Base-by-base conservation (phyloP, 2,888 invertebrate genomes). In the Parnassius orleans region DNA sequence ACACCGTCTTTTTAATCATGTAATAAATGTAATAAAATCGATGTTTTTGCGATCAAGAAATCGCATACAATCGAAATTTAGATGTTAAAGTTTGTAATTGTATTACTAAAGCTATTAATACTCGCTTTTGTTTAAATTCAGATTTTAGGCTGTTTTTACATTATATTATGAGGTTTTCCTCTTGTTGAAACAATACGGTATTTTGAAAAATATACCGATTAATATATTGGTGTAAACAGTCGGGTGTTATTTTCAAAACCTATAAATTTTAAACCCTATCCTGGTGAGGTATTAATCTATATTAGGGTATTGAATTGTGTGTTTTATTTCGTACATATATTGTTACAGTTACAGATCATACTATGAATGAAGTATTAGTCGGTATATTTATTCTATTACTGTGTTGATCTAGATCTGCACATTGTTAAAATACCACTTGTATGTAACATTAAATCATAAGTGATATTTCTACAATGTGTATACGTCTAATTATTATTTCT, bases 401-500 rank as follows among this genome's bases (percentile, higher is more conserved):
- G 61, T 53, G 33, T 56, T 51, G 47, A 52, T 61, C 61, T 61
- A 42, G 54, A 54, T 51, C 46, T 14, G 42, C 19, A 9, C 42
- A 57, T 15, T 57, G 52, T 53, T 42, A 41, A 48, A 53, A 53
- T 50, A 53, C 53, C 44, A 56, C 43, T 44, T 56, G 50, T 15
- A 14, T 24, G 53, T 53, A 33, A 51, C 46, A 24, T 53, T 44
- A 9, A 52, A 14, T 5, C 42, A 15, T 53, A 42, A 52, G 51
- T 53, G 60, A 66, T 59, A 57, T 66, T 61, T 63, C n/a, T 75
- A 72, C 72, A 75, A 75, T 79, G 80, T 72, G 79, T 81, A 83
- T 76, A 59, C 75, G 78, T 81, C 80, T 86, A 87, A 87, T 90
- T 90, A 88, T 90, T 87, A 89, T 88, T 90, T 90, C 90, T 91